Conservation (phyloP, 2,888 invertebrate species). For the Chloroclystis v-ata region DNA sequence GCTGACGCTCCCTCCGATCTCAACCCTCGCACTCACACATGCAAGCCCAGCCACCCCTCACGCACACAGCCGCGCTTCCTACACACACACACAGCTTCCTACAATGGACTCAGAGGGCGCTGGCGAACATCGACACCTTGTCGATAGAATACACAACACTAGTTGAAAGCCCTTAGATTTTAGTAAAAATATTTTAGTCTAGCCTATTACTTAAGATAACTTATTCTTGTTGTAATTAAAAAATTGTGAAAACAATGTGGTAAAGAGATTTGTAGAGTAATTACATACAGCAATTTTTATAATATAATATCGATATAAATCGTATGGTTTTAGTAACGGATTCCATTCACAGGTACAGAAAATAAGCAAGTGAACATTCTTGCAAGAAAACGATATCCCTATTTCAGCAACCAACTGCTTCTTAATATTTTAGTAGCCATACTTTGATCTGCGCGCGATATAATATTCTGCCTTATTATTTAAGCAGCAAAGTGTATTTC, state of each 20-base stretch:
- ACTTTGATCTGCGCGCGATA: constrained; percentile 36
- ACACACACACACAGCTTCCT: constrained; percentile 34
- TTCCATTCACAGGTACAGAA: no score
- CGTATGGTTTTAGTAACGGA: no score
- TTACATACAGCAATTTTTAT: no score
- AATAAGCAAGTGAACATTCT: constrained; percentile 29
- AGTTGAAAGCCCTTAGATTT: constrained; percentile 43
- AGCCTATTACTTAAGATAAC: no score
- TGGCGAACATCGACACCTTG: constrained; percentile 32
- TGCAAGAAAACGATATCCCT: constrained; percentile 44
- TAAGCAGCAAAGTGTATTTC: constrained; percentile 35
- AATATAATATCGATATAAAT: no score
- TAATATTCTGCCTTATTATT: constrained; percentile 36
- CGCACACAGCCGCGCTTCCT: constrained; percentile 20
- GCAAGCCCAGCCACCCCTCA: constrained; percentile 12
- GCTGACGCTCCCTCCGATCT: constrained; percentile 53
- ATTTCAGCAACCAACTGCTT: constrained; percentile 47
- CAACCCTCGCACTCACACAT: constrained; percentile 49
- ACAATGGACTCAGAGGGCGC: constrained; percentile 42
- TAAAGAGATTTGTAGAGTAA: no score
- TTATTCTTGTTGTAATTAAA: no score
- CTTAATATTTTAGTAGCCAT: constrained; percentile 61
- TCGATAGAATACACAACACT: constrained; percentile 23
- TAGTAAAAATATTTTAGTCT: no score
- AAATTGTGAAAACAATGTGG: no score